Conservation (phyloP, 2,797 vertebrate species). For the Anguilla pacifica region DNA sequence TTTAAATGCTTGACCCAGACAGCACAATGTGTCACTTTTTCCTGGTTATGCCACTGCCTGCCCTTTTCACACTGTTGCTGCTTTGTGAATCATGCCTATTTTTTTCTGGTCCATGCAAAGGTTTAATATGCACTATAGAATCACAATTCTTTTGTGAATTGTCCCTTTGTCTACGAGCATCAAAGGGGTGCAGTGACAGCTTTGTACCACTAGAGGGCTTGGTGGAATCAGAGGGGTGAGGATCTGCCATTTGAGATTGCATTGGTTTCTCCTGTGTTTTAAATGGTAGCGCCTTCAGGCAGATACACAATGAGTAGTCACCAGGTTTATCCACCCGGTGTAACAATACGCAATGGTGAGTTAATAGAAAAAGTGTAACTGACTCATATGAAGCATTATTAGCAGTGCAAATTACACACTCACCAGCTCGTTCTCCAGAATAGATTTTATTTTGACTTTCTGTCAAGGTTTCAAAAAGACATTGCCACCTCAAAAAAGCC, state of each 20-base stretch:
- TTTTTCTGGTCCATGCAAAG: too few species aligned
- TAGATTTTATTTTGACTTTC: neutral
- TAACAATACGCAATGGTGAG: conserved; percentile 57
- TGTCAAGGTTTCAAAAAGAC: neutral
- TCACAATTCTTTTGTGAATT: neutral
- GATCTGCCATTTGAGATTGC: neutral
- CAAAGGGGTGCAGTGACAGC: neutral
- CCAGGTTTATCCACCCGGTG: conserved; percentile 87
- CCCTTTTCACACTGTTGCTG: too few species aligned
- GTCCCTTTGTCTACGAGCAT: neutral
- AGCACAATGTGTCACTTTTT: too few species aligned
- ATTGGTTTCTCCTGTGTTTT: conserved; percentile 59
- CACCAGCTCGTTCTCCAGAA: neutral
- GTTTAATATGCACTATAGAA: too few species aligned
- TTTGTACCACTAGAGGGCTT: neutral
- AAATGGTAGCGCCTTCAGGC: conserved; percentile 89
- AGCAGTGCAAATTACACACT: neutral
- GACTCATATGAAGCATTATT: neutral
- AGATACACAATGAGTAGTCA: conserved; percentile 91
- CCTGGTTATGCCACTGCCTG: too few species aligned
- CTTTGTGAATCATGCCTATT: too few species aligned
- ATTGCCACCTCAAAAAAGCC: neutral
- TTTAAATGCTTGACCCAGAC: too few species aligned
- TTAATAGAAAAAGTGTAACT: conserved; percentile 22
- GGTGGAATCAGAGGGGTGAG: neutral